These are phyloP conservation scores for Matsumurasca onukii DNA, from an alignment of 1,140 invertebrate genomes.

Conservation along the genomic window DNA sequence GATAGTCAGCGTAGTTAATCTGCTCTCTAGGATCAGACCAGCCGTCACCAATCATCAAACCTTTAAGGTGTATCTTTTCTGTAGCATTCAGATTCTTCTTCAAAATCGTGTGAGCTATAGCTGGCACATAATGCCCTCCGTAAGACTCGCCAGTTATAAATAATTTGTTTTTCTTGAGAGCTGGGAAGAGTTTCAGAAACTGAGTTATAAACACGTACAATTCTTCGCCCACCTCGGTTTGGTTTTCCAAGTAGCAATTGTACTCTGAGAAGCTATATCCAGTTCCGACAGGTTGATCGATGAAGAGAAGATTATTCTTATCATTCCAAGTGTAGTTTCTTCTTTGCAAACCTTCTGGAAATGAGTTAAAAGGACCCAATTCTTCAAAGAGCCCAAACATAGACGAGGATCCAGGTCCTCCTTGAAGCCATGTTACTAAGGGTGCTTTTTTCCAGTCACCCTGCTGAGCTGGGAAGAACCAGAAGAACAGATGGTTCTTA, in stretches of 20 bases:
- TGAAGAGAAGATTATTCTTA: constrained; percentile 57
- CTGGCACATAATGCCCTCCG: constrained; percentile 83
- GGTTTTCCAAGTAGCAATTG: constrained; percentile 64
- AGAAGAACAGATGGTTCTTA: constrained; percentile 67
- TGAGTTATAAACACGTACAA: constrained; percentile 49
- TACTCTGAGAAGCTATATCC: constrained; percentile 67
- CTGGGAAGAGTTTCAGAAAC: constrained; percentile 71
- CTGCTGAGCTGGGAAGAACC: constrained; percentile 72
- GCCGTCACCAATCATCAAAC: constrained; percentile 84
- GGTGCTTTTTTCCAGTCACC: constrained; percentile 53
- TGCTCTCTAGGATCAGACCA: constrained; percentile 78
- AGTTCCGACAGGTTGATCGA: constrained; percentile 63
- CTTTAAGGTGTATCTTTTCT: constrained; percentile 61
- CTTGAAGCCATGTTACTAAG: constrained; percentile 73
- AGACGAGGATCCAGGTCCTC: constrained; percentile 68
- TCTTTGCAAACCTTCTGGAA: constrained; percentile 3
- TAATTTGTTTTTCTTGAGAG: constrained; percentile 64
- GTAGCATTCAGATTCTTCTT: constrained; percentile 61
- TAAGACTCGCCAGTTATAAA: constrained; percentile 87
- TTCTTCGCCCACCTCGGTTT: constrained; percentile 52
- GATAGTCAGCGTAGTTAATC: constrained; percentile 75
- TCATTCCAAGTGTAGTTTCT: constrained; percentile 33
- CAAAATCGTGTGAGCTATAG: constrained; percentile 73
- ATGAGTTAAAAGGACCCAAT: constrained; percentile 46
- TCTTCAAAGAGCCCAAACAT: constrained; percentile 72